Base-by-base conservation (phyloP, 2,888 invertebrate species). In the Mesochorus sp. region DNA sequence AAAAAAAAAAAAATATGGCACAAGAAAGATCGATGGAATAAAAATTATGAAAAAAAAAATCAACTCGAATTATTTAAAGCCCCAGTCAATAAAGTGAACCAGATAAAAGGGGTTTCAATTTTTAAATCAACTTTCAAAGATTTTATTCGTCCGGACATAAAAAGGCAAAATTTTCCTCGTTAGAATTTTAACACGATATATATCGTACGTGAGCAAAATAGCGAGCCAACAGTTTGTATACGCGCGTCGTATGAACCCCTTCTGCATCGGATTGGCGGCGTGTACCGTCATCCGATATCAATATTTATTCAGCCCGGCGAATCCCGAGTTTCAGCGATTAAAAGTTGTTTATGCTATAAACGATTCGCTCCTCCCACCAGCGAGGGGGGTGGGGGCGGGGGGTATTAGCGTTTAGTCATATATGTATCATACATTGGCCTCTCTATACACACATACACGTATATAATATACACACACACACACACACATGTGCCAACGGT, bases 251-350 rank as follows among this genome's bases (percentile, higher is more conserved):
- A 83, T 84, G 83, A 86, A 83, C 84, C 82, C 81, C 80, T 80
- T n/a, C n/a, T 44, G 66, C 59, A 17, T 81, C 82, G 84, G 88
- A 90, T 89, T 89, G 89, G 88, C 80, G 84, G 85, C 81, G 26
- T 59, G 49, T 26, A 84, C 85, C 85, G 84, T 85, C 87, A 83
- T 80, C 78, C 86, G 87, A 85, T 87, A 89, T 89, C 88, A 88
- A 88, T 90, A 89, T 90, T 90, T 90, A 89, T 89, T 87, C 87
- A 88, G 86, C 85, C 82, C 86, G 84, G 86, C 80, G 78, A 89
- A 88, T 87, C 87, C 85, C 85, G 85, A 82, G 83, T 44, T 44
- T 19, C 85, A 84, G 81, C 85, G 87, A 89, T 88, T 88, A 88
- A 89, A 88, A 89, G 86, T 88, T 87, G 88, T 89, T 89, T 88